Conservation (phyloP, 37 sponge, comb jelly and placozoan species). For the Agelas oroides region DNA sequence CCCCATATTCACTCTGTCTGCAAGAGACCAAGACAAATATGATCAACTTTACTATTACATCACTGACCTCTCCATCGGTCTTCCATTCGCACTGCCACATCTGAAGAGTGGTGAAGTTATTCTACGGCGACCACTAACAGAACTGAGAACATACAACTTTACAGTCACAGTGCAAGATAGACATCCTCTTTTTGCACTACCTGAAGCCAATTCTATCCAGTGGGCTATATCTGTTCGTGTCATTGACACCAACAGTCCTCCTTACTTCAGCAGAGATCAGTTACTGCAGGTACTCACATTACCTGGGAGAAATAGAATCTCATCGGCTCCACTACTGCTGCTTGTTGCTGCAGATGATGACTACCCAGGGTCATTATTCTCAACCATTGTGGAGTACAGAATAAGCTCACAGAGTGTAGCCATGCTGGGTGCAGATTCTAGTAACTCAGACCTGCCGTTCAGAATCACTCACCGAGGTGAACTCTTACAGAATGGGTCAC, state of each 20-base stretch:
- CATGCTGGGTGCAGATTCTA: not conserved
- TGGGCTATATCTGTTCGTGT: conserved; percentile 50
- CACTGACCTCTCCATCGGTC: not conserved
- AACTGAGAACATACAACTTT: conserved; percentile 38
- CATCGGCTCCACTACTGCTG: conserved; percentile 13
- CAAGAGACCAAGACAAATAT: conserved; percentile 51
- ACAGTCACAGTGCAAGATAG: conserved; percentile 54
- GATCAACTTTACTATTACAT: conserved; percentile 32
- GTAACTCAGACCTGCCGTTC: conserved; percentile 31
- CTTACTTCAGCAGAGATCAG: conserved; percentile 44
- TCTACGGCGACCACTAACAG: conserved; percentile 26
- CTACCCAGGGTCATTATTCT: conserved; percentile 42
- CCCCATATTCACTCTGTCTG: conserved; percentile 43
- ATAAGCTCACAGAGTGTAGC: conserved; percentile 7
- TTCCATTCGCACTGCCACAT: conserved; percentile 57
- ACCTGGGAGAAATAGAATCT: not conserved
- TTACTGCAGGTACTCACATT: conserved; percentile 11
- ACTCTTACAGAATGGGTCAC: conserved; percentile 20
- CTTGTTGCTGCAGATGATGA: conserved; percentile 55
- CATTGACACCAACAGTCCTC: conserved; percentile 64
- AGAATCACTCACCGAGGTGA: conserved; percentile 17
- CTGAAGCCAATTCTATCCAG: conserved; percentile 36
- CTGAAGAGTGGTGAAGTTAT: conserved; percentile 47
- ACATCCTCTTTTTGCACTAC: conserved; percentile 27
- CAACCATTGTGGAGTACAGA: conserved; percentile 37